Evolutionary conservation across 2,797 vertebrate species (phyloP).

Genomic region (Enteromius argenteus): DNA sequence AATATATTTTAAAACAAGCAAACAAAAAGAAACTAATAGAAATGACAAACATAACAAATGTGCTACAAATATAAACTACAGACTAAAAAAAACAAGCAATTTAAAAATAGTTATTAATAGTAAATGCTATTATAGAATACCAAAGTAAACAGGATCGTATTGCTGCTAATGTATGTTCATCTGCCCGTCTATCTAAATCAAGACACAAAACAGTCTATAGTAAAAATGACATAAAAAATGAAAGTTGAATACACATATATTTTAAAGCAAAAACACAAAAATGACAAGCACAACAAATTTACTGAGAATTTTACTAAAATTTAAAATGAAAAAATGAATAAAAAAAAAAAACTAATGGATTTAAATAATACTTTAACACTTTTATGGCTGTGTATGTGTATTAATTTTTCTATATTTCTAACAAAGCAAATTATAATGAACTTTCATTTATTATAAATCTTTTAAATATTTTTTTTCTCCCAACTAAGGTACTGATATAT

Average conservation of each 20-base stretch:
- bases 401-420: neutral
- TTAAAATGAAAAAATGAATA: no score
- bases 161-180: neutral
- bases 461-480: neutral
- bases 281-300: neutral
- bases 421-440: neutral
- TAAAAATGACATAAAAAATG: neutral
- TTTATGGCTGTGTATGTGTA: neutral
- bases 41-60: neutral
- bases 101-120: neutral
- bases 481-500: neutral
- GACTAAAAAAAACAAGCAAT: neutral
- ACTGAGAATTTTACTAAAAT: neutral
- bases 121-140: neutral
- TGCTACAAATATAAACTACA: neutral
- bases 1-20: neutral
- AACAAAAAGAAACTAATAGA: neutral
- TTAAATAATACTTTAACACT: neutral
- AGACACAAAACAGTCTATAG: neutral
- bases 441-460: conserved; percentile 14
- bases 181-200: neutral
- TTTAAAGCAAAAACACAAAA: neutral
- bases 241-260: neutral
- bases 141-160: neutral
- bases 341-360: neutral